Percentiles rank a stretch among this genome's conserved stretches.
These are phyloP conservation scores for Sander vitreus DNA, from an alignment of 2,113 vertebrate genomes.

Conservation along the genomic window DNA sequence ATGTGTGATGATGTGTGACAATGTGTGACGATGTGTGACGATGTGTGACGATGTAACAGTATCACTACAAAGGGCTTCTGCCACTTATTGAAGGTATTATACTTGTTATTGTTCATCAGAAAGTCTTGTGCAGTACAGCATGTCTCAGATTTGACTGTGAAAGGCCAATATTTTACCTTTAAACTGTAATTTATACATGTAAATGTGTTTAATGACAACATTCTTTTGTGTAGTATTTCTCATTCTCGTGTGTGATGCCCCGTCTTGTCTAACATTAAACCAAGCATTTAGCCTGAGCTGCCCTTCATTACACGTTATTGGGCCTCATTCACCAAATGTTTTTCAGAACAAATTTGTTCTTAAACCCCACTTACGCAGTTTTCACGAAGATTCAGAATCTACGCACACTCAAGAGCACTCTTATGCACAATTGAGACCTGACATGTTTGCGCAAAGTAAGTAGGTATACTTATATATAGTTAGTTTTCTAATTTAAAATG, in stretches of 20 bases:
- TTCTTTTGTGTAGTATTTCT: neutral
- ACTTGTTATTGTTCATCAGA: neutral
- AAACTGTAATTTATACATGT: neutral
- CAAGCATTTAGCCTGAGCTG: neutral
- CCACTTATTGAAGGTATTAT: neutral
- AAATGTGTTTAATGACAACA: neutral
- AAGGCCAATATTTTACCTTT: neutral
- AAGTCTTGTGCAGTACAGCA: neutral
- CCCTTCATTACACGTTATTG: neutral
- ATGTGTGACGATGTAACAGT: neutral
- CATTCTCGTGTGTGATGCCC: neutral
- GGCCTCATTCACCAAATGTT: too few relatives aligned
- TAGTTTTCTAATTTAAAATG: too few relatives aligned
- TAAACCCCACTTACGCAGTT: too few relatives aligned
- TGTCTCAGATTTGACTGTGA: neutral
- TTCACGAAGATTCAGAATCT: too few relatives aligned
- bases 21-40: neutral
- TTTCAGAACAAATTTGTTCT: too few relatives aligned
- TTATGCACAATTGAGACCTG: too few relatives aligned
- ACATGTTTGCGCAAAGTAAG: too few relatives aligned
- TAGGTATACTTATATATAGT: too few relatives aligned
- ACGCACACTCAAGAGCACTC: too few relatives aligned
- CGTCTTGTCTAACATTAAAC: neutral
- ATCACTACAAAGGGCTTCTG: neutral
- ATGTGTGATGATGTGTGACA: conserved; percentile 1